Percentiles rank a stretch among this genome's conserved stretches.
Conservation (phyloP, 2,113 vertebrate species). For the Cyphomyrus discorhynchus region DNA sequence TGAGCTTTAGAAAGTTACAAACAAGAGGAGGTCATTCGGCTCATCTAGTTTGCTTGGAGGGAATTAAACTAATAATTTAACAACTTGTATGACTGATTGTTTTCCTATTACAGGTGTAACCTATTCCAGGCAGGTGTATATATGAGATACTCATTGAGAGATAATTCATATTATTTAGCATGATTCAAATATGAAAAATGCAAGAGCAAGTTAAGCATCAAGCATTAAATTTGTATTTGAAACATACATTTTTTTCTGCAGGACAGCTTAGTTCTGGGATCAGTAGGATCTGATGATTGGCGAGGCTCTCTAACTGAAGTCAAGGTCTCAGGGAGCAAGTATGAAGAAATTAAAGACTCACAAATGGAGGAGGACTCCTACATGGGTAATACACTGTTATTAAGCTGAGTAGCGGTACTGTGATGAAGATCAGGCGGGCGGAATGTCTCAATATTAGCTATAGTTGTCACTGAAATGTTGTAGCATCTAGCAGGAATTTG, state of each 20-base stretch:
- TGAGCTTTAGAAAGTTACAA: too few species aligned
- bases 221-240: background rate
- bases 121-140: background rate
- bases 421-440: background rate
- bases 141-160: background rate
- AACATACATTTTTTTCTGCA: conserved; percentile 22
- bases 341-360: conserved; percentile 30
- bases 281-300: conserved; percentile 45
- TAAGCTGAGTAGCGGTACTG: background rate
- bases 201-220: background rate
- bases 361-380: conserved; percentile 46
- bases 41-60: too few species aligned
- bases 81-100: too few species aligned
- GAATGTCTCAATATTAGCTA: background rate
- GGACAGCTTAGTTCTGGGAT: conserved; percentile 51
- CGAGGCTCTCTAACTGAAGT: too few species aligned
- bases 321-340: too few species aligned
- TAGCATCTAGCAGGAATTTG: background rate
- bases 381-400: conserved; percentile 47
- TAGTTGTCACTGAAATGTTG: background rate
- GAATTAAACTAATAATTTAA: too few species aligned
- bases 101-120: too few species aligned
- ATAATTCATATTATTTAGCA: background rate
- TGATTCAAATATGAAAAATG: background rate
- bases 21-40: too few species aligned